Conservation (phyloP, 2,797 vertebrate species). For the Macropus fuliginosus region DNA sequence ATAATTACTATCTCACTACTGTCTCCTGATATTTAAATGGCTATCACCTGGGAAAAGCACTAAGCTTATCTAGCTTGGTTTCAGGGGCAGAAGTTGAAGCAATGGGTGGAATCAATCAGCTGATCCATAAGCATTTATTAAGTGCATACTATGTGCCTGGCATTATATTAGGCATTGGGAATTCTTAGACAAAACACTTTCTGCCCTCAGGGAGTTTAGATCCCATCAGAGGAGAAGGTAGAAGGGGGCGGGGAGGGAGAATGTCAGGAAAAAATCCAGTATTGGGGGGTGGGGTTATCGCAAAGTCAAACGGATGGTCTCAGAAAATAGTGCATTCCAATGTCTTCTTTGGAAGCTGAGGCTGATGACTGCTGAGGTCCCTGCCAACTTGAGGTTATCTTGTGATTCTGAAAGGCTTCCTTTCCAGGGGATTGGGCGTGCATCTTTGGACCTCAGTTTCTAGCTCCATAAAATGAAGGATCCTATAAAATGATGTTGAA, state of each 20-base stretch:
- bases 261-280: background rate
- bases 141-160: background rate
- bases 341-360: background rate
- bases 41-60: background rate
- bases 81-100: background rate
- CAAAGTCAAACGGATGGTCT: background rate
- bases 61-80: background rate
- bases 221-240: background rate
- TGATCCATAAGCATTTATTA: background rate
- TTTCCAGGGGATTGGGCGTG: background rate
- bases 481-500: background rate
- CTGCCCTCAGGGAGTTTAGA: background rate
- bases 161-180: background rate
- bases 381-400: background rate
- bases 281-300: background rate
- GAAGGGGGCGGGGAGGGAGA: rapidly evolving
- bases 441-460: background rate
- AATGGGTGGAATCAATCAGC: background rate
- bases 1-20: background rate
- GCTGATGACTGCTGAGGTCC: background rate
- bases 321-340: background rate
- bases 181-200: background rate
- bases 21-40: background rate
- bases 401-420: background rate
- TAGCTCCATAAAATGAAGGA: background rate